phyloP scores from a whole-genome alignment of 2,113 vertebrate species.

The Xenotilapia caudafasciata region DNA sequence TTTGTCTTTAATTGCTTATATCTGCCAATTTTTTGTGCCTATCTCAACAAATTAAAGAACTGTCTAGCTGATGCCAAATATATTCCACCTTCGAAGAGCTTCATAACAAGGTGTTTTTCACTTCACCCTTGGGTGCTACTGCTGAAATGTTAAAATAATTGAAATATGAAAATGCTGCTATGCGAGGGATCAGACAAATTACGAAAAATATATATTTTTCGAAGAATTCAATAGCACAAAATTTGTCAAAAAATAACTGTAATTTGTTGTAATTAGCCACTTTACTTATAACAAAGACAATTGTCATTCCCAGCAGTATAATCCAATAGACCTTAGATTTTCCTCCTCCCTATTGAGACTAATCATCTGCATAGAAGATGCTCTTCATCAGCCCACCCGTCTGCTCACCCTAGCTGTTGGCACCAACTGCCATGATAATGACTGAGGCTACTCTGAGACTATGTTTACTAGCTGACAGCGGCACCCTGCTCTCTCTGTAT shows the following conservation, averaged over 20 bases:
- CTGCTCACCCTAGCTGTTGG: constrained; percentile 69
- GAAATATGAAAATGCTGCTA: not conserved
- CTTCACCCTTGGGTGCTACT: not conserved
- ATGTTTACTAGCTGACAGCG: constrained; percentile 86
- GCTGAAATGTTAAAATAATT: not conserved
- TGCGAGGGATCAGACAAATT: not conserved
- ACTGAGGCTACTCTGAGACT: constrained; percentile 78
- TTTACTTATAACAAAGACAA: constrained; percentile 11
- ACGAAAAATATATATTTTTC: not conserved
- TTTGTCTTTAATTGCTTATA: not conserved
- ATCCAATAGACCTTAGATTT: constrained; percentile 24
- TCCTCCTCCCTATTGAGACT: constrained; percentile 54
- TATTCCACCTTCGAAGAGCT: not conserved
- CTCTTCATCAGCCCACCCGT: constrained; percentile 58
- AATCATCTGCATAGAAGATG: constrained; percentile 58
- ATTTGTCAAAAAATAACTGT: not conserved
- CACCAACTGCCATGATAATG: constrained; percentile 77
- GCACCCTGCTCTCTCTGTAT: constrained; percentile 76
- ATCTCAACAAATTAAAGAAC: not conserved
- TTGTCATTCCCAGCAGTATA: constrained; percentile 15
- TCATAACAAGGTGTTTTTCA: not conserved
- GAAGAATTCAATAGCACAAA: not conserved
- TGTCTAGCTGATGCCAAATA: not conserved
- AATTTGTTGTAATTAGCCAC: constrained; percentile 16
- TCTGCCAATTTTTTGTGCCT: not conserved